Evolutionary conservation across 2,113 vertebrate species (phyloP), one percentile per base, ranked within the genome.

Genomic region (cattle (Bos taurus)): DNA sequence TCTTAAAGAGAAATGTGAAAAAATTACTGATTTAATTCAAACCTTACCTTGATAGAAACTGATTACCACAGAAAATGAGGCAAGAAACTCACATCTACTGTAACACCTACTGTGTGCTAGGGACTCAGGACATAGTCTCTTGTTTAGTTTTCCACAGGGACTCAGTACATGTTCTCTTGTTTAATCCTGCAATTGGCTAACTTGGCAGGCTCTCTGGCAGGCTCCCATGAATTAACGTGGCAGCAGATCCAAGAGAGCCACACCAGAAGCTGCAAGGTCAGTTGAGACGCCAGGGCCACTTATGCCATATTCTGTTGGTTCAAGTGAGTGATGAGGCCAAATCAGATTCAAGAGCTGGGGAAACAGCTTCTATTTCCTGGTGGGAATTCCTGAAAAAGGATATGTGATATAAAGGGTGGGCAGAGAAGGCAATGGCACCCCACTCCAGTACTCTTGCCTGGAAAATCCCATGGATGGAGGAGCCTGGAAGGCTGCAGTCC

Each of bases 1-100:
- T 19, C 56, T 97, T 80, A 54, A 96, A 90, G 43, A 95, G 71
- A 95, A 91, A 92, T 8, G 33, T 5, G 54, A 64, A 52, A 80
- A 95, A 94, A 52, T 59, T 30, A 82, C 88, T 48, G 48, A 43
- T 95, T 96, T 52, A 91, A 89, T 95, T 93, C 40, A 28, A 94
- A 48, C 46, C 46, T 89, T 98, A 40, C 36, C 52, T 89, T 67
- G 30, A 71, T 85, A 88, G 87, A 30, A 88, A 78, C 30, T 62
- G 80, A 48, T 94, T 50, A 36, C 80, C 5, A 2, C 6, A 94
- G 82, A 86, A 88, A 94, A 28, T 1, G 36, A 97, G 67, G 56
- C 67, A 82, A 88, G 88, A 48, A 81, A 60, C 3, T 30, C 33
- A n/a, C 21, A 54, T 30, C 3, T n/a, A 30, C 28, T 57, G 13